Base-by-base conservation (phyloP, 2,888 invertebrate genomes). In the Thereva unica region DNA sequence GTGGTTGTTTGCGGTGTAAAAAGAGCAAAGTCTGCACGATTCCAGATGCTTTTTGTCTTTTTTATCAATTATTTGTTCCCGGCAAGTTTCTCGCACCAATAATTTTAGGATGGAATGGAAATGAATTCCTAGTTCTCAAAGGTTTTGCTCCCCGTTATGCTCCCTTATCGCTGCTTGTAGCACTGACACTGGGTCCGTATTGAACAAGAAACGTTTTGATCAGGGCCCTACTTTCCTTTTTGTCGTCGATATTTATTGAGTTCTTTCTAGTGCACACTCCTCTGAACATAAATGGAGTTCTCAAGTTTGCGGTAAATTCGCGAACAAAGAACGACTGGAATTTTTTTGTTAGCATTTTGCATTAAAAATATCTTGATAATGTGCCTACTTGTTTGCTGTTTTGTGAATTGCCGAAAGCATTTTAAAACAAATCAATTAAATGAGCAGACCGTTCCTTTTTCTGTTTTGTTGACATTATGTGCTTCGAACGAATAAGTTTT, bases 41-140 rank as follows among this genome's bases (percentile, higher is more conserved):
- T 23, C 61, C 61, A 12, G 50, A 41, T 50, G 50, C n/a, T 50
- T 61, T 61, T 61, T 61, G 61, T 61, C 61, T 40, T 50, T 23
- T 61, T 61, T 61, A 61, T 50, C 61, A 61, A 61, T 61, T 61
- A 61, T 61, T 50, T 61, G 61, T 61, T 41, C 61, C 50, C 41
- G 34, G 42, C 40, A 61, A 61, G 38, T 61, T 61, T 49, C 61
- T 61, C 49, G 61, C 61, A 61, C 50, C 61, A 61, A 41, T 61
- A 47, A 50, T 23, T 61, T 61, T 50, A 6, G 23, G 41, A 34
- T 61, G 42, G 61, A 61, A 61, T 61, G 42, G 61, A 61, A 61
- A 50, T 61, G 50, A 50, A 50, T 41, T 41, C 23, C 41, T n/a
- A 50, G 40, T 38, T 61, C 38, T 40, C 40, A 50, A 50, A 61